These are phyloP conservation scores for Acanthococcus lagerstroemiae DNA, from an alignment of 2,888 invertebrate species.

Conservation along the genomic window DNA sequence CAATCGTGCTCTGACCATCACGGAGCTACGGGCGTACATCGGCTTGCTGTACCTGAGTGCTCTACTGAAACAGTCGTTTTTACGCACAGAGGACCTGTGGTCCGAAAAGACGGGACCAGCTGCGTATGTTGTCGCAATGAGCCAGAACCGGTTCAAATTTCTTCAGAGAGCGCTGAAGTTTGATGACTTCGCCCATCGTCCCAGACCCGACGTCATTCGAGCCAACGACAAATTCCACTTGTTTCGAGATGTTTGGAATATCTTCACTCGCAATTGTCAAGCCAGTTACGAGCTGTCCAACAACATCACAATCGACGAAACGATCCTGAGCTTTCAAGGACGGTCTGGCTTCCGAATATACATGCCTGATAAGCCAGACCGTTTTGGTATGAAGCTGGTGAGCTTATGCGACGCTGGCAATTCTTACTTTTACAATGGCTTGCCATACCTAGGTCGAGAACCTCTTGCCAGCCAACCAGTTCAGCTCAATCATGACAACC, in stretches of 20 bases:
- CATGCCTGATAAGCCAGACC: constrained; percentile 29
- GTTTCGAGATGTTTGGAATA: constrained; percentile 33
- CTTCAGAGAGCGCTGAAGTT: constrained; percentile 10
- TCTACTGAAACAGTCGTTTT: not conserved
- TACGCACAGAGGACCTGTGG: not conserved
- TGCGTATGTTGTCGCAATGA: constrained; percentile 26
- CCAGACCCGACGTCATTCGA: too few species aligned
- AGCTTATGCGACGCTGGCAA: constrained; percentile 31
- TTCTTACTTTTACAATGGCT: constrained; percentile 32
- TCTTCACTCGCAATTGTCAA: constrained; percentile 30
- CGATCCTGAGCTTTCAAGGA: constrained; percentile 30
- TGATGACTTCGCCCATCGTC: not conserved
- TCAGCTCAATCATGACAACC: too few species aligned
- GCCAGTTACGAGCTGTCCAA: constrained; percentile 29
- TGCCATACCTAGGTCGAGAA: constrained; percentile 33
- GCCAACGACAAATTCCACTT: constrained; percentile 31
- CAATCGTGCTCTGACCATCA: not conserved
- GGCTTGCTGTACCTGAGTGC: not conserved
- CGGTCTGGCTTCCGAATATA: constrained; percentile 31
- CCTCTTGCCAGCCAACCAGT: not conserved
- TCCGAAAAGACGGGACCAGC: constrained; percentile 2
- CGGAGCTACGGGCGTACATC: not conserved
- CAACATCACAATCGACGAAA: constrained; percentile 32
- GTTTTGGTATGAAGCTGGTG: constrained; percentile 33
- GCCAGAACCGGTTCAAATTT: constrained; percentile 32